Conservation (phyloP, 1,140 invertebrate genomes). For the Tenebrio molitor region DNA sequence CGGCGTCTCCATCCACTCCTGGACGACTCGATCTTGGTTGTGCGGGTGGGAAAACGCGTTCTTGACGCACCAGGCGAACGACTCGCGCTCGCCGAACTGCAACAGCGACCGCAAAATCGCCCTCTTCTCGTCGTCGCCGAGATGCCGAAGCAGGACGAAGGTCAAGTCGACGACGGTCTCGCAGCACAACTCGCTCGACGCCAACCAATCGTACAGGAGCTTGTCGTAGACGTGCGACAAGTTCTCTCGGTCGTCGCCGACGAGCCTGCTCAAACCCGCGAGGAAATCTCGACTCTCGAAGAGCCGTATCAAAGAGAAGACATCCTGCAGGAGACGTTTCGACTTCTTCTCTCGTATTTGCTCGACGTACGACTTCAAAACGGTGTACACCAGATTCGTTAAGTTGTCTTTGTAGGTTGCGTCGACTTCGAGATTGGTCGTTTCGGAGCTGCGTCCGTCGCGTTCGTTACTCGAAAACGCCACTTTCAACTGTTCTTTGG, state of each 20-base stretch:
- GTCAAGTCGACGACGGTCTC: slow-evolving; percentile 71
- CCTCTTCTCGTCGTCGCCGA: slow-evolving; percentile 67
- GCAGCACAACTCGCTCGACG: slow-evolving; percentile 63
- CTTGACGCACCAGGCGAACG: slow-evolving; percentile 66
- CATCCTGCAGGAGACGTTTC: slow-evolving; percentile 63
- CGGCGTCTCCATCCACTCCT: slow-evolving; percentile 69
- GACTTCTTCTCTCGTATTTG: slow-evolving; percentile 64
- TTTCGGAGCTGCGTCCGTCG: not conserved
- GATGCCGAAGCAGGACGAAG: slow-evolving; percentile 71
- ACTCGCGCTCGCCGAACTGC: slow-evolving; percentile 49
- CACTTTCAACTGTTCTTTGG: slow-evolving; percentile 62
- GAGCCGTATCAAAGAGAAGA: slow-evolving; percentile 66
- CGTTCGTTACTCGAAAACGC: slow-evolving; percentile 58
- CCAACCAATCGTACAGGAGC: slow-evolving; percentile 68
- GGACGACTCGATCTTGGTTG: slow-evolving; percentile 67
- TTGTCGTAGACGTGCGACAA: slow-evolving; percentile 69
- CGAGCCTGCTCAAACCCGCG: slow-evolving; percentile 57
- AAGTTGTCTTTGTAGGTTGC: slow-evolving; percentile 64
- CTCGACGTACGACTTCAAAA: slow-evolving; percentile 69
- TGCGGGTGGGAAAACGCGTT: slow-evolving; percentile 68
- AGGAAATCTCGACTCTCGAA: slow-evolving; percentile 69
- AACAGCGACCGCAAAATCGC: too few species aligned
- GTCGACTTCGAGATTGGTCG: slow-evolving; percentile 44
- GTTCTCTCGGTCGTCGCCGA: slow-evolving; percentile 59
- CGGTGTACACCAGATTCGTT: slow-evolving; percentile 67